phyloP scores from a whole-genome alignment of 2,888 invertebrate genomes.

The Epinotia nisella region DNA sequence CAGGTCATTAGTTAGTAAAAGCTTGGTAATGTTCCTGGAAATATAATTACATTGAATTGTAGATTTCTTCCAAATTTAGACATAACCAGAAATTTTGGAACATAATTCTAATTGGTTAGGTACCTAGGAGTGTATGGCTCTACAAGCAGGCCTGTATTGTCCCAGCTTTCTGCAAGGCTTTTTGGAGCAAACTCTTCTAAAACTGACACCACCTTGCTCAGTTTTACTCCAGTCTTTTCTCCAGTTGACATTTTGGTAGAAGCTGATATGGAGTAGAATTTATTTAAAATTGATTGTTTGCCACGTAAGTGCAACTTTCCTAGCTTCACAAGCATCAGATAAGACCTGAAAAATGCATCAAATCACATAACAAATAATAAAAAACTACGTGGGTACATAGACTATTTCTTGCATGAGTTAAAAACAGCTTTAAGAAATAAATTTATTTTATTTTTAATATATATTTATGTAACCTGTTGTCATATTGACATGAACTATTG shows the following conservation, averaged over 20 bases:
- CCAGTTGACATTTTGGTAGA: slow-evolving; percentile 64
- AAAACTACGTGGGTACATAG: not conserved
- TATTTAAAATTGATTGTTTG: slow-evolving; percentile 53
- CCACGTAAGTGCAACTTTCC: slow-evolving; percentile 54
- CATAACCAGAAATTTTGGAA: not conserved
- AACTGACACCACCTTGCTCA: slow-evolving; percentile 82
- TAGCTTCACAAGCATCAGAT: slow-evolving; percentile 70
- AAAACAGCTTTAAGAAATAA: slow-evolving; percentile 2
- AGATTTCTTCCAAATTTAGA: slow-evolving; percentile 6
- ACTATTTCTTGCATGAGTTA: not conserved
- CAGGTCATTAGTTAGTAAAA: slow-evolving; percentile 96
- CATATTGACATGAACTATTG: not conserved
- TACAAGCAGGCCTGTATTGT: slow-evolving; percentile 96
- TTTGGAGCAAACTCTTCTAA: slow-evolving; percentile 89
- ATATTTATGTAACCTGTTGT: not conserved
- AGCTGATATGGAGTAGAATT: slow-evolving; percentile 54
- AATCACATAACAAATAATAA: slow-evolving; percentile 14
- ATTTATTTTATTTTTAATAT: not conserved
- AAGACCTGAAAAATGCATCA: slow-evolving; percentile 51
- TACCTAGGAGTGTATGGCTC: slow-evolving; percentile 88
- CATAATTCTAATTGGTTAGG: not conserved
- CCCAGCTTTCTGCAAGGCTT: slow-evolving; percentile 93
- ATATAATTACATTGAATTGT: slow-evolving; percentile 8
- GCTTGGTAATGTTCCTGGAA: slow-evolving; percentile 83
- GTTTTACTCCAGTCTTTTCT: slow-evolving; percentile 71